These are phyloP conservation scores for Garra rufa DNA, from an alignment of 2,113 vertebrate genomes.

Conservation along the genomic window DNA sequence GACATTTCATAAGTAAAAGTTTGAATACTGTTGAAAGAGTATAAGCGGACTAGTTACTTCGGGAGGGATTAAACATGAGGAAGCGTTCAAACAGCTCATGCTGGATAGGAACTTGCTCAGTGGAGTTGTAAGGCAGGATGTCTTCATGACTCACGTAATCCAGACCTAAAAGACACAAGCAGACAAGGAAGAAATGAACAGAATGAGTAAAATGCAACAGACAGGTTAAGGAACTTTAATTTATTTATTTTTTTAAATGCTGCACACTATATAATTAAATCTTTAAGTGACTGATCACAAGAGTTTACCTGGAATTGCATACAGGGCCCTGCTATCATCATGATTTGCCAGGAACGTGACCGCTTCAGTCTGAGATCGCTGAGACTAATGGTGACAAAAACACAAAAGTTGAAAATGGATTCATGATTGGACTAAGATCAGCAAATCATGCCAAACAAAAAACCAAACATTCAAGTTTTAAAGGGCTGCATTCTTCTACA, in stretches of 20 bases:
- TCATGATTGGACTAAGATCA: background rate
- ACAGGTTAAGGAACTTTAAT: too few species aligned
- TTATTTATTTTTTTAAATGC: too few species aligned
- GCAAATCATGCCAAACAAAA: too few species aligned
- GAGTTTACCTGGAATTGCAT: conserved; percentile 91
- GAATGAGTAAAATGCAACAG: background rate
- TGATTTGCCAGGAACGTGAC: conserved; percentile 98
- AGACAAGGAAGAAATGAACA: background rate
- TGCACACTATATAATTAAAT: background rate
- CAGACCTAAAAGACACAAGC: conserved; percentile 77
- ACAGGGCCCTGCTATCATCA: conserved; percentile 96
- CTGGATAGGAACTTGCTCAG: conserved; percentile 95
- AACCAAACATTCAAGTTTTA: too few species aligned
- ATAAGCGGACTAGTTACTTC: conserved; percentile 78
- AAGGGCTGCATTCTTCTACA: too few species aligned
- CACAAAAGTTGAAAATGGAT: conserved; percentile 24
- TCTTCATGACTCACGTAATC: conserved; percentile 99
- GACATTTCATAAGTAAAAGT: background rate
- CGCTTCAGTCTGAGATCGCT: conserved; percentile 96
- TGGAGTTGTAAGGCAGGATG: conserved; percentile 94
- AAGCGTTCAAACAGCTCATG: conserved; percentile 98
- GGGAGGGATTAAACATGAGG: conserved; percentile 89
- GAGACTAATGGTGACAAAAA: conserved; percentile 80
- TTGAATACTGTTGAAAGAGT: background rate
- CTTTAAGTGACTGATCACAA: background rate